Percentiles rank a stretch among this genome's conserved stretches.
Conservation (phyloP, 2,888 invertebrate species). For the Lottia gigantea region DNA sequence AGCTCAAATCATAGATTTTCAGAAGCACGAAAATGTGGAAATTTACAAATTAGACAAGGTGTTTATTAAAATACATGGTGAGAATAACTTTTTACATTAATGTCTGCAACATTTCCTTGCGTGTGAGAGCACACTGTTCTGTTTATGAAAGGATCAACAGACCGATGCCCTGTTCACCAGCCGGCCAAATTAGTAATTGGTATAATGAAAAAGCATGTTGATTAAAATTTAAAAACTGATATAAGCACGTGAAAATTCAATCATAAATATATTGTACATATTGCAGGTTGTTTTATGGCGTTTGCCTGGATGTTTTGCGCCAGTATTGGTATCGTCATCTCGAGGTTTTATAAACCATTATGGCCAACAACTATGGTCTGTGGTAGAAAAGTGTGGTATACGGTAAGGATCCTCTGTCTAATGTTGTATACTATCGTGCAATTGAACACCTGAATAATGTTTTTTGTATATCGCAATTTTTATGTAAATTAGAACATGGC, state of each 20-base stretch:
- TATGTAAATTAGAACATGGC: no score
- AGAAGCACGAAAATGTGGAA: background rate
- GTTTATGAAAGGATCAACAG: no score
- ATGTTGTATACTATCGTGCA: no score
- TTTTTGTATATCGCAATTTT: no score
- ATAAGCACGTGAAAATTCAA: background rate
- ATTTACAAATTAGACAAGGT: background rate
- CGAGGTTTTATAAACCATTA: slow-evolving; percentile 66
- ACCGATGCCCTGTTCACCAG: no score
- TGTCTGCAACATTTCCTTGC: no score
- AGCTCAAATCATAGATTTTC: background rate
- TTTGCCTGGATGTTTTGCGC: slow-evolving; percentile 67
- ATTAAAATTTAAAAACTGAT: background rate
- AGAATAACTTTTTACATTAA: background rate
- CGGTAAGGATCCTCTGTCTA: slow-evolving; percentile 39
- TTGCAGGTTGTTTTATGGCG: slow-evolving; percentile 58
- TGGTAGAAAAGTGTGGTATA: slow-evolving; percentile 62
- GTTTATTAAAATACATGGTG: slow-evolving; percentile 16
- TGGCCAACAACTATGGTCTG: slow-evolving; percentile 59
- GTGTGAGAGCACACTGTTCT: no score
- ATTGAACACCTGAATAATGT: no score
- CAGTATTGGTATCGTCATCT: slow-evolving; percentile 63
- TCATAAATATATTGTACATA: no score
- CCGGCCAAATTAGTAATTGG: no score
- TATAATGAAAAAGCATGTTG: background rate